Evolutionary conservation across 2,797 vertebrate species (phyloP).

Genomic region (Sebastiscus tertius): DNA sequence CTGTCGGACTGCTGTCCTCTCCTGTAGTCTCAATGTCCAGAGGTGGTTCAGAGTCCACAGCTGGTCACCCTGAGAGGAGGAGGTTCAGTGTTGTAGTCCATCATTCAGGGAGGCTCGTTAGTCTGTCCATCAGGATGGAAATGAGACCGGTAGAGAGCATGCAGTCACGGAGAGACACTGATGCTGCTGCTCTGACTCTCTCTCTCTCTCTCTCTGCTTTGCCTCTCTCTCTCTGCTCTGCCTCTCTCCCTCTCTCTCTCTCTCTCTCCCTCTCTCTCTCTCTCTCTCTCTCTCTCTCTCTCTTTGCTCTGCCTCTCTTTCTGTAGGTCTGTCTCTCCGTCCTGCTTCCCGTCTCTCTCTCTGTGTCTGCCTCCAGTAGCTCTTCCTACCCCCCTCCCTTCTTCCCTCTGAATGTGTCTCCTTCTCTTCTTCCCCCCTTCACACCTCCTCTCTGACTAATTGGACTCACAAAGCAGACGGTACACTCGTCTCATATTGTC

Average conservation of each 20-base stretch:
- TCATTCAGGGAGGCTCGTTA: background rate
- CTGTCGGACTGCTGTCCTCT: background rate
- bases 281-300: slow-evolving; percentile 8
- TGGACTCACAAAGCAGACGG: slow-evolving; percentile 33
- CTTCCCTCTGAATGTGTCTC: slow-evolving; percentile 20
- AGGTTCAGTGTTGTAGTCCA: slow-evolving; percentile 13
- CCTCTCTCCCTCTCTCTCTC: background rate
- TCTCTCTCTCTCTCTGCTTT: background rate
- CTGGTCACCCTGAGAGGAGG: background rate
- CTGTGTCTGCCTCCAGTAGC: slow-evolving; percentile 45
- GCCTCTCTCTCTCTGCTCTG: slow-evolving; percentile 31
- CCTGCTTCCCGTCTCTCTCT: slow-evolving; percentile 36
- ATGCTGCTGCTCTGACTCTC: slow-evolving; percentile 41
- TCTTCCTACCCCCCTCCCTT: slow-evolving; percentile 57
- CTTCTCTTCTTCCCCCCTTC: background rate
- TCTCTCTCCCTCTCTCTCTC: slow-evolving; percentile 38
- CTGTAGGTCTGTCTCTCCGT: slow-evolving; percentile 35
- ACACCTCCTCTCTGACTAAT: slow-evolving; percentile 37
- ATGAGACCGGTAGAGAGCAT: slow-evolving; percentile 12
- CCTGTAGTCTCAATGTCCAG: slow-evolving; percentile 9
- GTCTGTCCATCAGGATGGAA: background rate
- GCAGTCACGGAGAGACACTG: slow-evolving; percentile 16
- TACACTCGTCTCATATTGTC: background rate
- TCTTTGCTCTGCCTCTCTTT: background rate
- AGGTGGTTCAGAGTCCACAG: slow-evolving; percentile 5